Percentiles rank a stretch among this genome's conserved stretches.
Evolutionary conservation across 2,888 invertebrate species (phyloP).

Genomic region (Liodrosophila aerea): DNA sequence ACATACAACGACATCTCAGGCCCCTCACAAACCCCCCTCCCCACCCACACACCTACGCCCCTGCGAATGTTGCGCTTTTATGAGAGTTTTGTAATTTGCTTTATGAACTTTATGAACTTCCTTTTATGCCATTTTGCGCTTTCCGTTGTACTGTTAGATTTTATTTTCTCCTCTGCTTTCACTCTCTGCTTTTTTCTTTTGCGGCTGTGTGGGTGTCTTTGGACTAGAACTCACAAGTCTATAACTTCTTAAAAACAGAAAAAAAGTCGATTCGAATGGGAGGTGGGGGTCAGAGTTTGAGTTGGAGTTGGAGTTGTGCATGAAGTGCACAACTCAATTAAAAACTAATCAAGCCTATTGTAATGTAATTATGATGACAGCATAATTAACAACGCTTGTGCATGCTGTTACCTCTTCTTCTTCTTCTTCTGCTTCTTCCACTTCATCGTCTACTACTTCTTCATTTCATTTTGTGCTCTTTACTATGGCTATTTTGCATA

Average conservation of each 20-base stretch:
- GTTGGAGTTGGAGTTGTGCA: constrained; percentile 41
- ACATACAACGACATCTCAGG: too few relatives aligned
- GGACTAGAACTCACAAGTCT: too few relatives aligned
- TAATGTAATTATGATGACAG: constrained; percentile 77
- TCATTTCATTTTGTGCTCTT: constrained; percentile 18
- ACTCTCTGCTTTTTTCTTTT: not conserved
- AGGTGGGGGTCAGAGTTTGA: constrained; percentile 7
- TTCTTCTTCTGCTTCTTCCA: not conserved
- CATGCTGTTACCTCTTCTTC: constrained; percentile 20
- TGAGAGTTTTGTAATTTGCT: constrained; percentile 70
- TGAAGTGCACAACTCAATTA: constrained; percentile 72
- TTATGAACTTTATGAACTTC: constrained; percentile 75
- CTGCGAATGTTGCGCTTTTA: constrained; percentile 62
- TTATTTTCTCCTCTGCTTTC: not conserved
- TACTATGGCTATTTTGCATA: constrained; percentile 44
- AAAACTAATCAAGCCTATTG: constrained; percentile 79
- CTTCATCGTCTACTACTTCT: constrained; percentile 25
- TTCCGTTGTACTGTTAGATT: constrained; percentile 14
- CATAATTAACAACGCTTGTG: constrained; percentile 69
- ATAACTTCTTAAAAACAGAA: too few relatives aligned
- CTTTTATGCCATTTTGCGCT: constrained; percentile 48
- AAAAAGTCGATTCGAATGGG: too few relatives aligned
- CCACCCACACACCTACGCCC: not conserved
- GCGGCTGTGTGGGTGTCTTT: not conserved
- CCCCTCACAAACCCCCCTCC: too few relatives aligned